Conservation (phyloP, 2,113 vertebrate species). For the Euleptes europaea region DNA sequence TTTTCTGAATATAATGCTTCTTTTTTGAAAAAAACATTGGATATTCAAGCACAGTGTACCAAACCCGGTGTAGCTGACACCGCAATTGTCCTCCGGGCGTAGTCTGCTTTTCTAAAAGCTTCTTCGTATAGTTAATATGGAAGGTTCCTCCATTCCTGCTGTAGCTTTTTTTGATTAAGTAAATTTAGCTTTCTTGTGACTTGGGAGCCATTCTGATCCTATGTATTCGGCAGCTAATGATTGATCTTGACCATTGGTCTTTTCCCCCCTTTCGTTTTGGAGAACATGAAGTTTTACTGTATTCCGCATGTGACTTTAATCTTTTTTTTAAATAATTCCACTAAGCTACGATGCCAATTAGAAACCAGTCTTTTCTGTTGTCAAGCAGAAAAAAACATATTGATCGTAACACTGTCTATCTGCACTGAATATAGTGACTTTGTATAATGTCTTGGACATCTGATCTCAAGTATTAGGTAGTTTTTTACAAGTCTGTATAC, state of each 20-base stretch:
- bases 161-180: constrained; percentile 27
- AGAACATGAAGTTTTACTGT: constrained; percentile 52
- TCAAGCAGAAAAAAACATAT: background rate
- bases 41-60: background rate
- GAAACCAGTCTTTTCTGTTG: background rate
- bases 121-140: constrained; percentile 26
- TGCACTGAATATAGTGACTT: constrained; percentile 22
- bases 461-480: constrained; percentile 20
- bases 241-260: constrained; percentile 25
- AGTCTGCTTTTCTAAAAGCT: constrained; percentile 19
- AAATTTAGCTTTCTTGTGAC: constrained; percentile 29
- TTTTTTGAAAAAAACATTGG: background rate
- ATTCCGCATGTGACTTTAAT: constrained; percentile 61
- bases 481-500: constrained; percentile 28
- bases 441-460: constrained; percentile 40
- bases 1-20: background rate
- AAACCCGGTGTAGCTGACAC: constrained; percentile 19
- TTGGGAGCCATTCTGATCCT: constrained; percentile 23
- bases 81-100: constrained; percentile 11
- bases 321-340: constrained; percentile 35
- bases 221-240: constrained; percentile 63
- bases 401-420: constrained; percentile 2
- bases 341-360: constrained; percentile 27
- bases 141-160: constrained; percentile 36
- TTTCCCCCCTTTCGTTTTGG: constrained; percentile 29